Evolutionary conservation across 2,113 vertebrate genomes (phyloP).

Genomic region (Pogona vitticeps): DNA sequence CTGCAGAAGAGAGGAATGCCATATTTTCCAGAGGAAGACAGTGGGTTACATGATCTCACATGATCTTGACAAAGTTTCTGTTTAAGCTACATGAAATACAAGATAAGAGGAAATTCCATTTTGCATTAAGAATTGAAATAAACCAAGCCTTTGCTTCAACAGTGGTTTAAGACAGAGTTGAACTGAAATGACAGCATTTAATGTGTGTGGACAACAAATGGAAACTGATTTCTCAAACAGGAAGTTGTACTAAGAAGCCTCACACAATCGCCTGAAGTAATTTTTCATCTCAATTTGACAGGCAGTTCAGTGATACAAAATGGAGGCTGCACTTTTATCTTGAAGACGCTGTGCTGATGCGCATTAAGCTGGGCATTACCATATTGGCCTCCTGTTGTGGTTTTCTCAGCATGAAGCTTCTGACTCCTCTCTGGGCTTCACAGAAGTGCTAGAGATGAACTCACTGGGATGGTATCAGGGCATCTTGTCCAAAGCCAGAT

Average conservation of each 20-base stretch:
- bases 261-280: slow-evolving; percentile 9
- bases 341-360: background rate
- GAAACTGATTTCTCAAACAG: slow-evolving; percentile 15
- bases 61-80: background rate
- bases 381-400: background rate
- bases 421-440: background rate
- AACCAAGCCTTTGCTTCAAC: slow-evolving; percentile 15
- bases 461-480: slow-evolving; percentile 23
- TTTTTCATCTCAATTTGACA: slow-evolving; percentile 30
- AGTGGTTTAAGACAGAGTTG: slow-evolving; percentile 3
- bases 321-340: background rate
- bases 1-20: background rate
- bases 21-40: background rate
- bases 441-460: slow-evolving; percentile 6
- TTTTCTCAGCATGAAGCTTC: background rate
- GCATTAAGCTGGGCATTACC: slow-evolving; percentile 28
- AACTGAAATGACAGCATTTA: background rate
- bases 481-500: slow-evolving; percentile 44
- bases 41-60: background rate
- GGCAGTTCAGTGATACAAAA: background rate
- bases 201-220: background rate
- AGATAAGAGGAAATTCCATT: background rate
- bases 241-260: background rate
- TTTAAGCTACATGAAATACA: background rate
- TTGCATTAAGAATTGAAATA: background rate